These are phyloP conservation scores for Zoanthus solanderi DNA, from an alignment of 92 coral and sea anemone species.

Conservation along the genomic window DNA sequence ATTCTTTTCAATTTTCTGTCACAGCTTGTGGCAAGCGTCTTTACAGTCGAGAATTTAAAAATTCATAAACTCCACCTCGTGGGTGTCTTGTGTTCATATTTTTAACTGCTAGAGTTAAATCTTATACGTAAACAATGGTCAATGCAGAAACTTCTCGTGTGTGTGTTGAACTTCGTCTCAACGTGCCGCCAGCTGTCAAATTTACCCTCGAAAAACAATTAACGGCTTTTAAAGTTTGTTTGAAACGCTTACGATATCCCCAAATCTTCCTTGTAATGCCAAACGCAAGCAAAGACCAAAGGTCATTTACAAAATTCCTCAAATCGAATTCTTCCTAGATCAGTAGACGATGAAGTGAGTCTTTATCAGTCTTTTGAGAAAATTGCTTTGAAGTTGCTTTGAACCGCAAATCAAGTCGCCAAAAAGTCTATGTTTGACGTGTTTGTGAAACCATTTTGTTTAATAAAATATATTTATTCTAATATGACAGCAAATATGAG, in stretches of 20 bases:
- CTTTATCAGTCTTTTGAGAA: neutral
- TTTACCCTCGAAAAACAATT: neutral
- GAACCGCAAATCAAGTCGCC: neutral
- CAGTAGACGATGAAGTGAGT: neutral
- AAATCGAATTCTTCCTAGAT: neutral
- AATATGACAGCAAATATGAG: slow-evolving; percentile 11
- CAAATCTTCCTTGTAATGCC: slow-evolving; percentile 23
- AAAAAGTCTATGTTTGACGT: neutral
- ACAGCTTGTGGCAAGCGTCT: slow-evolving; percentile 35
- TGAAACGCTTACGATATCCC: slow-evolving; percentile 9
- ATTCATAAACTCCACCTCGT: neutral
- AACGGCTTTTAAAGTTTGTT: neutral
- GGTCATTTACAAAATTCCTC: neutral
- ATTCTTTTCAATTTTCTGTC: slow-evolving; percentile 12
- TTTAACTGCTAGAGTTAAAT: neutral
- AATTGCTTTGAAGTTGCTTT: neutral
- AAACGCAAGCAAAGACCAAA: slow-evolving; percentile 4
- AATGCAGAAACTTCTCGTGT: slow-evolving; percentile 10
- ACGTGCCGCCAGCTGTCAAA: slow-evolving; percentile 15
- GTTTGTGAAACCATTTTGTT: neutral
- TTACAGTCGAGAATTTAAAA: neutral
- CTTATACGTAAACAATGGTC: neutral
- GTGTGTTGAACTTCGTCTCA: slow-evolving; percentile 3
- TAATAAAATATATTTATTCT: neutral
- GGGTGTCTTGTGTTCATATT: neutral